Evolutionary conservation across 2,888 invertebrate genomes (phyloP).

Genomic region (Chalcosyrphus nemorum): DNA sequence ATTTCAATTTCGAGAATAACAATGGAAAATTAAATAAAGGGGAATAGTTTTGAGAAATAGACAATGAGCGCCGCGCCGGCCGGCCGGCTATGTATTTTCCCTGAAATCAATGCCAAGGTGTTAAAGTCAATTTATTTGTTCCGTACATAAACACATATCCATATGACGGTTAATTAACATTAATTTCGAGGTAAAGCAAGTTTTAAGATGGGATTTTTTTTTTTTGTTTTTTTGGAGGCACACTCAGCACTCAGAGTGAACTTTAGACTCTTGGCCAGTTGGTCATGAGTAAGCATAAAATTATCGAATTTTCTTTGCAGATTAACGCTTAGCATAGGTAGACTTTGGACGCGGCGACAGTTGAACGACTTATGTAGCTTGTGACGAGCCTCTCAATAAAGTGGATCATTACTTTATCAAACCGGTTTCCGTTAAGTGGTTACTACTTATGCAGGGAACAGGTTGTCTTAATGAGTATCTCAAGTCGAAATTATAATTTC

Average conservation of each 20-base stretch:
- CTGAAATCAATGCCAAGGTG: conserved; percentile 29
- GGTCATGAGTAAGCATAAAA: not conserved
- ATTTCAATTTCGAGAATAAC: conserved; percentile 23
- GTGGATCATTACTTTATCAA: not conserved
- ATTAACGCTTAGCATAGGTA: not conserved
- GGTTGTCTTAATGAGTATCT: not conserved
- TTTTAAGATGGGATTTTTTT: not conserved
- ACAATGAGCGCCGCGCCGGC: not conserved
- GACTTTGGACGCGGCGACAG: not conserved
- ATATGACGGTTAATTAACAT: not conserved
- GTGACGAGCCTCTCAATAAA: conserved; percentile 10
- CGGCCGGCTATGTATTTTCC: not conserved
- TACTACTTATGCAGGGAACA: not conserved
- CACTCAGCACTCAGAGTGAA: not conserved
- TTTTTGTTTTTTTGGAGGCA: too few relatives aligned
- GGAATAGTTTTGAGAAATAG: not conserved
- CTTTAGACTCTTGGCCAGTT: not conserved
- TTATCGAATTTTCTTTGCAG: not conserved
- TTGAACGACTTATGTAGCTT: conserved; percentile 9
- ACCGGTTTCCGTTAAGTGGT: not conserved
- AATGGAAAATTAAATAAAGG: not conserved
- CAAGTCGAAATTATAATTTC: not conserved
- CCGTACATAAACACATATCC: too few relatives aligned
- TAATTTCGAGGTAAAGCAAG: conserved; percentile 17
- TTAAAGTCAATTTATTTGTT: not conserved